A percentile compares a stretch with the other conserved stretches of the same genome.
These are phyloP conservation scores for Penaeus japonicus DNA, from an alignment of 1,140 invertebrate genomes.

Conservation along the genomic window DNA sequence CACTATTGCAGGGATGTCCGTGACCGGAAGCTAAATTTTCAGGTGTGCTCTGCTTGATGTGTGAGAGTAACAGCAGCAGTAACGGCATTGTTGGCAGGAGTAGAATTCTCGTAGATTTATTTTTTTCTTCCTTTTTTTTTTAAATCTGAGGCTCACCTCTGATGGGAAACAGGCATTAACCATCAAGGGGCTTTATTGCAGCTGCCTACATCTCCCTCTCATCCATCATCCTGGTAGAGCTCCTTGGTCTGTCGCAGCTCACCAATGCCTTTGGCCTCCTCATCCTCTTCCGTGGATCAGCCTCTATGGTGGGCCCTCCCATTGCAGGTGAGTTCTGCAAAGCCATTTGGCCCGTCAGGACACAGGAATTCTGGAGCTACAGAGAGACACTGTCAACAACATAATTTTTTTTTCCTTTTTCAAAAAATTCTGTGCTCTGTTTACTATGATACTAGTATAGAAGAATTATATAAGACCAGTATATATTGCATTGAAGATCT, in stretches of 20 bases:
- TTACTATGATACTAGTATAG: too few relatives aligned
- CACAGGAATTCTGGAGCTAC: background rate
- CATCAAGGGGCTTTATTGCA: slow-evolving; percentile 55
- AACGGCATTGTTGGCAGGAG: slow-evolving; percentile 1
- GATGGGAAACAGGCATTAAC: slow-evolving; percentile 20
- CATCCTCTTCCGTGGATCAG: slow-evolving; percentile 91
- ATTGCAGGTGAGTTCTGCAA: slow-evolving; percentile 68
- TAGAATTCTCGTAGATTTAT: background rate
- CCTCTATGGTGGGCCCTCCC: slow-evolving; percentile 80
- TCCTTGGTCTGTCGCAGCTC: slow-evolving; percentile 92
- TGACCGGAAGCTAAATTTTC: background rate
- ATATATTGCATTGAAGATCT: too few relatives aligned
- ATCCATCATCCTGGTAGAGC: slow-evolving; percentile 95
- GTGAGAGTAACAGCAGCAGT: slow-evolving; percentile 3
- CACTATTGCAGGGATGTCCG: background rate
- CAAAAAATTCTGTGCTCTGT: too few relatives aligned
- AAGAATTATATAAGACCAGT: too few relatives aligned
- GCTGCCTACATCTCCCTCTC: slow-evolving; percentile 97
- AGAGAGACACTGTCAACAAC: too few relatives aligned
- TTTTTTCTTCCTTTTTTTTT: too few relatives aligned
- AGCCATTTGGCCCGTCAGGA: background rate
- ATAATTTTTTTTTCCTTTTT: too few relatives aligned
- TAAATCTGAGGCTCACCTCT: too few relatives aligned
- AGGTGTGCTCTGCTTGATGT: slow-evolving; percentile 8
- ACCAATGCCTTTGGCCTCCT: slow-evolving; percentile 97